These are phyloP conservation scores for Orchesellides sinensis DNA, from an alignment of 2,888 invertebrate species.

Conservation along the genomic window DNA sequence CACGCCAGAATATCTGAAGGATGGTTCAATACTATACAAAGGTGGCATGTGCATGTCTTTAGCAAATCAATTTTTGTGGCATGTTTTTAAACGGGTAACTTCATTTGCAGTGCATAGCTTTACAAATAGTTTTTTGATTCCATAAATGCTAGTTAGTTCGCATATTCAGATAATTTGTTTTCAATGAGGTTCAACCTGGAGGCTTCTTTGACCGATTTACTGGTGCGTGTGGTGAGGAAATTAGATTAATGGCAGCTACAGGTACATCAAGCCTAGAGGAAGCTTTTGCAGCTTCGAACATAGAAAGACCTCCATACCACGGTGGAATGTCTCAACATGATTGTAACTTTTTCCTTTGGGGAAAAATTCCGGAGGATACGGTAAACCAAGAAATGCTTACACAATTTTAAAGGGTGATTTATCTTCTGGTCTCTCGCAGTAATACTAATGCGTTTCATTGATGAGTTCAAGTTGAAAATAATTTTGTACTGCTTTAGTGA, in stretches of 20 bases:
- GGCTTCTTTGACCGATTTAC: constrained; percentile 11
- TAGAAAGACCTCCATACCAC: neutral
- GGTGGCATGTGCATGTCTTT: constrained; percentile 58
- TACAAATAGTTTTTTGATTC: neutral
- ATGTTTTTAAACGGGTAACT: neutral
- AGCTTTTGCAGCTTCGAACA: neutral
- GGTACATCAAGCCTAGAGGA: neutral
- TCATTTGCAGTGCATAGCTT: neutral
- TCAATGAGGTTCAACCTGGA: neutral
- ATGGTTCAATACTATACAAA: constrained; percentile 51
- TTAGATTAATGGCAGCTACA: neutral
- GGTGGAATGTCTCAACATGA: neutral
- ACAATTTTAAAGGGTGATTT: neutral
- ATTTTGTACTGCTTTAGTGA: neutral
- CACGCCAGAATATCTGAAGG: neutral
- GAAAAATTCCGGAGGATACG: neutral
- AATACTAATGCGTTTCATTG: neutral
- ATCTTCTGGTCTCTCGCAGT: neutral
- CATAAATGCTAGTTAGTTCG: neutral
- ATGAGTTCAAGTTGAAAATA: neutral
- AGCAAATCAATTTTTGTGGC: constrained; percentile 16
- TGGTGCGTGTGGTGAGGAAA: constrained; percentile 22
- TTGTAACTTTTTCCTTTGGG: neutral
- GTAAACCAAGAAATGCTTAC: neutral
- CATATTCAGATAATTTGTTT: neutral